Evolutionary conservation across 1,140 invertebrate species (phyloP), one percentile per base, ranked within the genome.

Genomic region (Octopus bimaculoides): DNA sequence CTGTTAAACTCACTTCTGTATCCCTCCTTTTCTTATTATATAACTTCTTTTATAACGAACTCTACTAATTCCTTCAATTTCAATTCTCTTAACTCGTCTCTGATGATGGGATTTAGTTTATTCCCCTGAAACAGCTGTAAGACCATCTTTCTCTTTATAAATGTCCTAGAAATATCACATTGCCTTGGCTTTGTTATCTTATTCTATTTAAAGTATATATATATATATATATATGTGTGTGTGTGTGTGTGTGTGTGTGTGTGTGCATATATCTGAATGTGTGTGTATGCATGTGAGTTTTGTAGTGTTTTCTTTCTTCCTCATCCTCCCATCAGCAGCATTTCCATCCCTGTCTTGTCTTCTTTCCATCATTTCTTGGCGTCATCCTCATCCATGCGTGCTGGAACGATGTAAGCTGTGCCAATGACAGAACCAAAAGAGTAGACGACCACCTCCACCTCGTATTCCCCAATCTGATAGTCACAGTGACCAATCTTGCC

Each of bases 391-490:
- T 83, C 83, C 81, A 87, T 84, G 14, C 83, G 82, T 5, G 87
- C 85, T 8, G 86, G 86, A 41, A 81, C 75, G n/a, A 87, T 86
- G 77, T 85, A 88, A 7, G 87, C 86, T 77, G 87, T 87, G 8
- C 87, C 86, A 12, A 88, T 78, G 54, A 83, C 79, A 4, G 71
- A 80, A 17, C 85, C 87, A 81, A 87, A 84, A 54, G 84, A 83
- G 61, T 87, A 84, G 75, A 85, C 82, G 5, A 83, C 83, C 10
- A 89, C 52, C 77, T 89, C 88, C 14, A 88, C 82, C 77, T 89
- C 88, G 81, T 89, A 90, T 69, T 89, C 87, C 4, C 85, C 87
- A 0, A 90, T 77, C 78, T 88, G 82, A 52, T 86, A 79, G 76
- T 88, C 83, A 12, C 71, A 80, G 9, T 78, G 80, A 10, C 83